Percentiles rank a stretch among this genome's conserved stretches.
Evolutionary conservation across 2,113 vertebrate genomes (phyloP).

Genomic region (Cettia cetti): DNA sequence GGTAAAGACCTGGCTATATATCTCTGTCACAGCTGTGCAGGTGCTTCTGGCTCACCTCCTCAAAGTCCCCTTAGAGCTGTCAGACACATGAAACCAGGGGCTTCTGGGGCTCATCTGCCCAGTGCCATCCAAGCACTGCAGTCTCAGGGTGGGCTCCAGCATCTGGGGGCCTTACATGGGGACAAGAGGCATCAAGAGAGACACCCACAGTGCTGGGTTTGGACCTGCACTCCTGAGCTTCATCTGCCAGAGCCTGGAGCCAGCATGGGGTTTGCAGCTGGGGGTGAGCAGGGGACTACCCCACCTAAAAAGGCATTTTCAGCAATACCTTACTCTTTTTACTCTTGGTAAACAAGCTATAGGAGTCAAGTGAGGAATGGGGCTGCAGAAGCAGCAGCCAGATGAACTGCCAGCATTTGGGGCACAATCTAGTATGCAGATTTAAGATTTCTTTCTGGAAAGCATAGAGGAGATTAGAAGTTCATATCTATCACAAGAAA

Average conservation of each 20-base stretch:
- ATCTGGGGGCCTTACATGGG: rapidly evolving
- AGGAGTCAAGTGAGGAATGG: neutral
- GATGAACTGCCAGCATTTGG: neutral
- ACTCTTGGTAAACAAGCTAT: neutral
- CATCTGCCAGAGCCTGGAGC: neutral
- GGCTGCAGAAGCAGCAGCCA: neutral
- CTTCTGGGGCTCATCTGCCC: neutral
- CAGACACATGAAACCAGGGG: neutral
- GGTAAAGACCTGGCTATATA: neutral
- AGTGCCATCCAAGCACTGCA: rapidly evolving
- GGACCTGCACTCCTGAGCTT: neutral
- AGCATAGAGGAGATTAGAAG: neutral
- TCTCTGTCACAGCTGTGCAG: neutral
- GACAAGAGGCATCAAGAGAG: rapidly evolving
- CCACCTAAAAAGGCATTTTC: neutral
- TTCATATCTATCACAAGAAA: neutral
- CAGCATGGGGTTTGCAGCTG: neutral
- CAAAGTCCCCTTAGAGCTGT: neutral
- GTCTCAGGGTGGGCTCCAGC: neutral
- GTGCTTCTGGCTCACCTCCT: neutral
- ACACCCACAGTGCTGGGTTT: rapidly evolving
- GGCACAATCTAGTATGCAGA: no score
- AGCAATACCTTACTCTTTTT: neutral
- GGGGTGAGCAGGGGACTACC: neutral
- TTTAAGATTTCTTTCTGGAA: neutral